These are phyloP conservation scores for Neofelis nebulosa DNA, from an alignment of 2,113 vertebrate species.

Conservation along the genomic window DNA sequence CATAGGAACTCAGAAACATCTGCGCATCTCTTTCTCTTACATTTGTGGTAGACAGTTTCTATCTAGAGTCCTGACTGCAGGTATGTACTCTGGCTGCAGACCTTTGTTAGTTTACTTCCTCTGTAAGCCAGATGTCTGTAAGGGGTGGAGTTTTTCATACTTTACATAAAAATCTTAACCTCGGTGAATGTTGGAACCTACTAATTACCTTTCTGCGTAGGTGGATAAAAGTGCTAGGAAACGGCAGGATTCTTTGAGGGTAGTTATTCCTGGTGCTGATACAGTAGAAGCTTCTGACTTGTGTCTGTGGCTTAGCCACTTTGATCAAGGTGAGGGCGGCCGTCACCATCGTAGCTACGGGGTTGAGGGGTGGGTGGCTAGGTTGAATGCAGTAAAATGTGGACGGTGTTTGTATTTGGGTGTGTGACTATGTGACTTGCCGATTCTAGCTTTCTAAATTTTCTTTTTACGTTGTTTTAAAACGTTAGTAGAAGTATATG, in stretches of 20 bases:
- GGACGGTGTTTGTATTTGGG: background rate
- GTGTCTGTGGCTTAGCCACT: background rate
- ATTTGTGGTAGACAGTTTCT: background rate
- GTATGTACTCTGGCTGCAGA: background rate
- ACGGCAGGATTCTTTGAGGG: background rate
- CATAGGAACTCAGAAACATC: background rate
- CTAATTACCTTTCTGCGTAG: background rate
- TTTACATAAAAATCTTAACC: background rate
- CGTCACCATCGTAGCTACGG: background rate
- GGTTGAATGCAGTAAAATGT: background rate
- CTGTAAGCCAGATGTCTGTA: background rate
- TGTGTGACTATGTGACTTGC: background rate
- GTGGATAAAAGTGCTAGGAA: background rate
- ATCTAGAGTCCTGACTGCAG: background rate
- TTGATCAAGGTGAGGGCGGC: background rate
- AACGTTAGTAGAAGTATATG: background rate
- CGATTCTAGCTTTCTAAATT: slow-evolving; percentile 13
- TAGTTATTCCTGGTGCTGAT: background rate
- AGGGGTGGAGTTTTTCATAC: background rate
- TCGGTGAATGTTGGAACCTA: background rate
- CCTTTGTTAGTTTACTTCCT: background rate
- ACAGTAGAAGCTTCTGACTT: background rate
- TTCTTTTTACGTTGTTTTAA: background rate
- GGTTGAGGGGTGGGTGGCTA: background rate
- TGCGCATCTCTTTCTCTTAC: background rate